A percentile compares a stretch with the other conserved stretches of the same genome.
These are phyloP conservation scores for Physella acuta DNA, from an alignment of 1,140 invertebrate species.

Conservation along the genomic window DNA sequence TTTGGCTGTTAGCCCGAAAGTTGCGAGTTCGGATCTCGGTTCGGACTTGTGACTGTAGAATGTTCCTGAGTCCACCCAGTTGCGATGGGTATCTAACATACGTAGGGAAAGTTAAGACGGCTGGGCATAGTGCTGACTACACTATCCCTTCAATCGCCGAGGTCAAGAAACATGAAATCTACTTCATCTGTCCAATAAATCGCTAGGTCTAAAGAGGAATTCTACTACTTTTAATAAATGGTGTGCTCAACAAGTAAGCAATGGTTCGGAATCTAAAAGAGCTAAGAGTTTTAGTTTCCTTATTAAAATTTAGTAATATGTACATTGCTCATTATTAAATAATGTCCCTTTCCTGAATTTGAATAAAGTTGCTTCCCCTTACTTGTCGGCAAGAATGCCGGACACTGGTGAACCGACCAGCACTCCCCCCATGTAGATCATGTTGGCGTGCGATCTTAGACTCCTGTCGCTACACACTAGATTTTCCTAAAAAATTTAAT, in stretches of 20 bases:
- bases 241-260: conserved; percentile 24
- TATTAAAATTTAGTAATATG: conserved; percentile 78
- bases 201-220: no score
- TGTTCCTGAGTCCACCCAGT: no score
- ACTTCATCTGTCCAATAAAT: no score
- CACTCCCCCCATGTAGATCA: conserved; percentile 78
- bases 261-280: conserved; percentile 67
- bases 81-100: no score
- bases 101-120: no score
- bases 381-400: neutral
- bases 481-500: conserved; percentile 6
- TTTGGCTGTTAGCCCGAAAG: no score
- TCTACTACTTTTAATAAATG: no score
- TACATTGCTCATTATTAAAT: conserved; percentile 63
- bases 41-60: no score
- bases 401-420: conserved; percentile 70
- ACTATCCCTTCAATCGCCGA: no score
- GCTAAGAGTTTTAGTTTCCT: conserved; percentile 75
- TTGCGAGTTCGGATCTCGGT: no score
- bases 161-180: no score
- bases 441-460: conserved; percentile 63
- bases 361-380: conserved; percentile 18
- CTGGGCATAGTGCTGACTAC: no score
- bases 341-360: conserved; percentile 25
- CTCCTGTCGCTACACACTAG: conserved; percentile 19